phyloP scores from a whole-genome alignment of 2,797 vertebrate genomes.

The Arctocebus calabarensis region DNA sequence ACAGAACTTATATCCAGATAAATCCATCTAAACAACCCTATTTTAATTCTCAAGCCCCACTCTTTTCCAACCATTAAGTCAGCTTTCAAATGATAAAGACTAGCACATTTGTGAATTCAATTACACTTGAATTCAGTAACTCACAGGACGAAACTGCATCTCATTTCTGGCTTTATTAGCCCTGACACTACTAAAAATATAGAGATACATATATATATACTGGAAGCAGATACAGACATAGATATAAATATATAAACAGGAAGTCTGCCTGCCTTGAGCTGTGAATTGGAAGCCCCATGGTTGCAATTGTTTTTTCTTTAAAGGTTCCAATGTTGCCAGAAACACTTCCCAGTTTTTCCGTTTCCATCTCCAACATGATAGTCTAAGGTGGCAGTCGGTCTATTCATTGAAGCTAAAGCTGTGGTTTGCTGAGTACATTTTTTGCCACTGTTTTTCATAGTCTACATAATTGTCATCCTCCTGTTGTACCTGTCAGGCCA shows the following conservation, averaged over 20 bases:
- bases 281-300: not conserved
- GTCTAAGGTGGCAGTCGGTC: not conserved
- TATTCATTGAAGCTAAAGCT: not conserved
- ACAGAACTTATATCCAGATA: not conserved
- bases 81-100: not conserved
- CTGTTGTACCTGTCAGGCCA: not conserved
- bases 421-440: not conserved
- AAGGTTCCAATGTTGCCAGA: not conserved
- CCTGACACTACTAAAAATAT: not conserved
- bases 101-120: not conserved
- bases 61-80: not conserved
- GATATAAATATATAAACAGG: not conserved
- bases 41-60: not conserved
- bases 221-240: not conserved
- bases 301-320: not conserved
- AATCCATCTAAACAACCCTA: not conserved
- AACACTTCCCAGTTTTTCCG: not conserved
- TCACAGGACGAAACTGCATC: not conserved
- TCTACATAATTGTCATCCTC: not conserved
- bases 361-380: not conserved
- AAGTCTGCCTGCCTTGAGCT: not conserved
- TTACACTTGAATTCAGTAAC: not conserved
- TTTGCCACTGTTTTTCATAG: not conserved
- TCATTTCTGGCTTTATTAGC: not conserved
- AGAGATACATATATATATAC: too few relatives aligned